Evolutionary conservation across 1,140 invertebrate species (phyloP).

Genomic region (Habropoda laboriosa): DNA sequence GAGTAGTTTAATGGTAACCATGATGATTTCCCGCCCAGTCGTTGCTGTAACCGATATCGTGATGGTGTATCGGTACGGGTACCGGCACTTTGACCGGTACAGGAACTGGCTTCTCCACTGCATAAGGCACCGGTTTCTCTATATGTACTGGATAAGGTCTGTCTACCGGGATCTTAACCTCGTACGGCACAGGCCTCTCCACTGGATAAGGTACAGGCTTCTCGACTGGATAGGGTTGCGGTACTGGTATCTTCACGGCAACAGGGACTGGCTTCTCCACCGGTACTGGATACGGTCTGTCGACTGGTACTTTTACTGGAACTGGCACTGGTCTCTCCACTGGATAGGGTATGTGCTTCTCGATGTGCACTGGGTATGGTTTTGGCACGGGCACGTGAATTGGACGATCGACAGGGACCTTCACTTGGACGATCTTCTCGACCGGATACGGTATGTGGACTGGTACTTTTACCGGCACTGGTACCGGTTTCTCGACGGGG

Average conservation of each 20-base stretch:
- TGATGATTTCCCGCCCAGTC: constrained; percentile 16
- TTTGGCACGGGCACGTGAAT: constrained; percentile 82
- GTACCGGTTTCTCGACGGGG: constrained; percentile 86
- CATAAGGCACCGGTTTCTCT: constrained; percentile 83
- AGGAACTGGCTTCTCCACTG: constrained; percentile 87
- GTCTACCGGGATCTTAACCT: constrained; percentile 81
- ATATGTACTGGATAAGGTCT: constrained; percentile 83
- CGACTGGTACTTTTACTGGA: constrained; percentile 84
- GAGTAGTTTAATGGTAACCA: constrained; percentile 47
- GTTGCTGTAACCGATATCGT: constrained; percentile 59
- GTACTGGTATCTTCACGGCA: constrained; percentile 77
- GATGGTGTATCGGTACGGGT: constrained; percentile 83
- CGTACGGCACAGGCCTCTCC: constrained; percentile 82
- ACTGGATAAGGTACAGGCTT: constrained; percentile 84
- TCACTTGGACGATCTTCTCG: constrained; percentile 85
- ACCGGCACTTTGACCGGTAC: constrained; percentile 84
- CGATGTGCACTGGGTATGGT: constrained; percentile 86
- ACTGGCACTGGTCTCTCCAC: constrained; percentile 85
- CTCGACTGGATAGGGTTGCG: constrained; percentile 79
- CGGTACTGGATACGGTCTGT: constrained; percentile 85
- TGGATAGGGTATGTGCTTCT: constrained; percentile 84
- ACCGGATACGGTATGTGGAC: constrained; percentile 85
- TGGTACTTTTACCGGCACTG: constrained; percentile 84
- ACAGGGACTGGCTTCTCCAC: constrained; percentile 86
- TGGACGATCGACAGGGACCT: constrained; percentile 84